Evolutionary conservation across 2,797 vertebrate species (phyloP).

Genomic region (Emydoidea blandingii): DNA sequence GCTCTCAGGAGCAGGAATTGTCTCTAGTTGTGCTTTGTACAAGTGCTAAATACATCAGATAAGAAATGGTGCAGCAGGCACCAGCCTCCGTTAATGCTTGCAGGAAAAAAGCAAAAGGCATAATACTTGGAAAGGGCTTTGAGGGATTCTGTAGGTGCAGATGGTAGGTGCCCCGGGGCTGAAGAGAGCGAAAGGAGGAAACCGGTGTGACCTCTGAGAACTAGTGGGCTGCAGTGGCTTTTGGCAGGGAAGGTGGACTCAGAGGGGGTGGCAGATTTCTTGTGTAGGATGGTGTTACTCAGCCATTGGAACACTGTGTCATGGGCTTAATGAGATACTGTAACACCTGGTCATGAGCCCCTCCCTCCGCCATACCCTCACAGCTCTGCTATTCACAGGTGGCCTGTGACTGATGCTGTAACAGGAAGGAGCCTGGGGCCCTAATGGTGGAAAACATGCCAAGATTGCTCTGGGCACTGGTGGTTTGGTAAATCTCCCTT

Average conservation of each 20-base stretch:
- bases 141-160: accelerated
- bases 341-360: conserved; percentile 19
- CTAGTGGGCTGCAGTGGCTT: not conserved
- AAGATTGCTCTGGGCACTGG: not conserved
- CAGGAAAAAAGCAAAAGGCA: not conserved
- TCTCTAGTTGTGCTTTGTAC: not conserved
- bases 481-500: not conserved
- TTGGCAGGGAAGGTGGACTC: not conserved
- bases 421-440: not conserved
- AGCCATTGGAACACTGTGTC: conserved; percentile 17
- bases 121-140: not conserved
- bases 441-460: conserved; percentile 27
- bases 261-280: conserved; percentile 38
- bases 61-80: not conserved
- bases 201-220: not conserved
- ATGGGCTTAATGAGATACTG: conserved; percentile 36
- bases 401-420: not conserved
- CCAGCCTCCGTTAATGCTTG: not conserved
- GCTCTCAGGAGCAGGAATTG: not conserved
- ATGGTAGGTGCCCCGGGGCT: not conserved
- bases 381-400: not conserved
- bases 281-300: conserved; percentile 22
- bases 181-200: not conserved
- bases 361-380: not conserved
- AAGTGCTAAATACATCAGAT: not conserved